Conservation (phyloP, 2,113 vertebrate species). For the Ibidorhyncha struthersii region DNA sequence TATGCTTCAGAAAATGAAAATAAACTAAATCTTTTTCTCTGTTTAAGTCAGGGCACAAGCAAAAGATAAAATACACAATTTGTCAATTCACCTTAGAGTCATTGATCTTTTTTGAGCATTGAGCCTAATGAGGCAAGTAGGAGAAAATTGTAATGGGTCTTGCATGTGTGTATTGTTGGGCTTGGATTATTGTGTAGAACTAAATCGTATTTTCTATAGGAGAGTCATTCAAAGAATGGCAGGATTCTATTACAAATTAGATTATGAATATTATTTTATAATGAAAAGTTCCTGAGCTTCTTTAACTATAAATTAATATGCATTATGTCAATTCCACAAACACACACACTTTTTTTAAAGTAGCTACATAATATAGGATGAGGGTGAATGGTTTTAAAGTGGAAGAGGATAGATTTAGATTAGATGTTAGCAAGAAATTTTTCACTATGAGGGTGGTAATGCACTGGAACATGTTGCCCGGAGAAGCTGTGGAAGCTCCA, state of each 20-base stretch:
- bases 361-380: not conserved
- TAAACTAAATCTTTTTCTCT: slow-evolving; percentile 42
- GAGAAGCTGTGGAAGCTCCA: too few species aligned
- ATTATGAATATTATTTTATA: not conserved
- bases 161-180: not conserved
- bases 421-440: too few species aligned
- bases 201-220: not conserved
- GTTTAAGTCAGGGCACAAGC: not conserved
- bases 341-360: not conserved
- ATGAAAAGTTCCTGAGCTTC: not conserved
- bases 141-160: slow-evolving; percentile 37
- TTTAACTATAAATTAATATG: not conserved
- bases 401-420: too few species aligned
- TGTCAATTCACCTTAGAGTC: slow-evolving; percentile 50
- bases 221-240: not conserved
- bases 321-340: not conserved
- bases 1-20: slow-evolving; percentile 58
- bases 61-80: slow-evolving; percentile 63
- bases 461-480: too few species aligned
- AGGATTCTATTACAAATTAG: not conserved
- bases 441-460: too few species aligned
- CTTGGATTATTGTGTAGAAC: slow-evolving; percentile 39
- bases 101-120: slow-evolving; percentile 63
- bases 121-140: slow-evolving; percentile 67
- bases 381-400: too few species aligned